A percentile compares a stretch with the other conserved stretches of the same genome.
phyloP scores from a whole-genome alignment of 2,888 invertebrate genomes.

The Stenchaetothrips biformis region DNA sequence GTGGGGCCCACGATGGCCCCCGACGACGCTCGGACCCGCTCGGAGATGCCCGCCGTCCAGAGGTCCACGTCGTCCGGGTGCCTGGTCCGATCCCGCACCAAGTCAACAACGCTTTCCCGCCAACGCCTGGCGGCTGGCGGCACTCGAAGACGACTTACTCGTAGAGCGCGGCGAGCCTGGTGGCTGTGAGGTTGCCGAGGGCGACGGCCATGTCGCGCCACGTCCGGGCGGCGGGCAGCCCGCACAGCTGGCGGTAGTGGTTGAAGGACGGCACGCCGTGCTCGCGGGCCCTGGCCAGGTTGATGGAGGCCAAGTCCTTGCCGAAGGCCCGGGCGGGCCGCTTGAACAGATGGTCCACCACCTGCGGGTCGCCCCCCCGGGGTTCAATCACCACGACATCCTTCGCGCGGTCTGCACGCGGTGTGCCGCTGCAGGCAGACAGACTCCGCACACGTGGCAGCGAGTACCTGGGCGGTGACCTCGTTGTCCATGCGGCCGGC shows the following conservation, averaged over 20 bases:
- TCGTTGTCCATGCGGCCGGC: slow-evolving; percentile 48
- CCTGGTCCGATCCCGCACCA: slow-evolving; percentile 35
- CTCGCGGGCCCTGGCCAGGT: slow-evolving; percentile 49
- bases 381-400: background rate
- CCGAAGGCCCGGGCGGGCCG: slow-evolving; percentile 48
- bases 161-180: slow-evolving; percentile 43
- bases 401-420: background rate
- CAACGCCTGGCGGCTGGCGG: background rate
- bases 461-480: slow-evolving; percentile 44
- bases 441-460: background rate
- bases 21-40: slow-evolving; percentile 42
- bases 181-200: slow-evolving; percentile 44
- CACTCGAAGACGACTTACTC: slow-evolving; percentile 37
- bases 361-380: slow-evolving; percentile 41
- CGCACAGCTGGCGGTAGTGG: slow-evolving; percentile 44
- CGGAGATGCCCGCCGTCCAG: slow-evolving; percentile 49
- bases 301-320: slow-evolving; percentile 50
- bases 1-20: slow-evolving; percentile 50
- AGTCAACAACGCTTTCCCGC: background rate
- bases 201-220: slow-evolving; percentile 44
- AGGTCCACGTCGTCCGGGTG: slow-evolving; percentile 46
- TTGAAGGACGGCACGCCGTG: slow-evolving; percentile 49
- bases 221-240: slow-evolving; percentile 40
- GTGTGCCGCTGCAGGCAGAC: no score
- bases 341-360: slow-evolving; percentile 53